Evolutionary conservation across 2,113 vertebrate genomes (phyloP).

Genomic region (Fulica atra): DNA sequence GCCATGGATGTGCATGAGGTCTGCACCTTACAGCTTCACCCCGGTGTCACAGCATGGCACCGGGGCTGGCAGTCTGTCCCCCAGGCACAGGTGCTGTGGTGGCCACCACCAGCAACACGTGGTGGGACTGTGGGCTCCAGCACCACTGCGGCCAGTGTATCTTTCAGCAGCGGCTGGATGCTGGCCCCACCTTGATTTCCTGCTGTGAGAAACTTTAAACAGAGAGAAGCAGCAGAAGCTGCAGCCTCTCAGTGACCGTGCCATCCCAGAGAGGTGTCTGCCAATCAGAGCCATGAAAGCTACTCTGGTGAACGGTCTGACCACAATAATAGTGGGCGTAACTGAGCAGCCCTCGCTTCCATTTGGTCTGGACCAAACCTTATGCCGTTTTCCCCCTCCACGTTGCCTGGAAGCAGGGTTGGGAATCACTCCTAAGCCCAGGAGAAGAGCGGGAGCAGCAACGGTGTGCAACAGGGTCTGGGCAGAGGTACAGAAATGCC

Average conservation of each 20-base stretch:
- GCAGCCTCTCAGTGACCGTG: fast-evolving
- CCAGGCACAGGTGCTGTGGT: background rate
- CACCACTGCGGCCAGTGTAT: background rate
- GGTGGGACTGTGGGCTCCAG: background rate
- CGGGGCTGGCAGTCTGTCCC: background rate
- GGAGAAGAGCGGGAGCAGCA: background rate
- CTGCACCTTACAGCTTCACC: background rate
- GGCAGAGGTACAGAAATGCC: background rate
- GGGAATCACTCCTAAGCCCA: background rate
- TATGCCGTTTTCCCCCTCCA: background rate
- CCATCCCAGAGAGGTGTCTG: fast-evolving
- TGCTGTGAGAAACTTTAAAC: background rate
- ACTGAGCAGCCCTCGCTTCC: background rate
- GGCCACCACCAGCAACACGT: fast-evolving
- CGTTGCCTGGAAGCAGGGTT: background rate
- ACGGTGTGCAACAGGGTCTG: background rate
- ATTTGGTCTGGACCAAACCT: background rate
- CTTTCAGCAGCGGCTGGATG: background rate
- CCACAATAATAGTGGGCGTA: background rate
- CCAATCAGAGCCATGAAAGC: too few species aligned
- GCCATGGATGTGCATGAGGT: fast-evolving
- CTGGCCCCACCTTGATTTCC: background rate
- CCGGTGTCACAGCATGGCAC: fast-evolving
- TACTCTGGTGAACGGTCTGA: fast-evolving
- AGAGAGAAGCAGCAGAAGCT: background rate